Evolutionary conservation across 2,888 invertebrate genomes (phyloP).

Genomic region (Melitaea athalia): DNA sequence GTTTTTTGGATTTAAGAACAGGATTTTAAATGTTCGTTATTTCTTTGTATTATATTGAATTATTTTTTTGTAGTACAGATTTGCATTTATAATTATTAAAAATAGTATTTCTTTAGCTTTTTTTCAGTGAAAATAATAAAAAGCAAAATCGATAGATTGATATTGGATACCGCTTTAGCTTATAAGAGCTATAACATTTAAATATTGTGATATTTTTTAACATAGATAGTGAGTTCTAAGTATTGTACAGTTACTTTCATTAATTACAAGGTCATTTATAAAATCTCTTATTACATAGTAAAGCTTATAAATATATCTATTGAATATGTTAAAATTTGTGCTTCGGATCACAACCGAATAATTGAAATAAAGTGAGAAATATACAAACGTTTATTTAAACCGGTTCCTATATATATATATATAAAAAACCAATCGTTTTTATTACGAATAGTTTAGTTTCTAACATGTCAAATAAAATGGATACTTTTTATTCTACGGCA

Average conservation of each 20-base stretch:
- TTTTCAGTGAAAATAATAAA: too few relatives aligned
- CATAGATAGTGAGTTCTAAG: not conserved
- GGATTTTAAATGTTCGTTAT: too few relatives aligned
- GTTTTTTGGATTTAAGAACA: too few relatives aligned
- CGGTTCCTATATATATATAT: too few relatives aligned
- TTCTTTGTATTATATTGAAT: too few relatives aligned
- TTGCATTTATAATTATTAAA: too few relatives aligned
- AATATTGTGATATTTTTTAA: not conserved
- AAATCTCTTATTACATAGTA: slow-evolving; percentile 14
- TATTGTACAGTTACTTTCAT: slow-evolving; percentile 15
- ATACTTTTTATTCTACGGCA: too few relatives aligned
- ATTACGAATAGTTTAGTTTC: too few relatives aligned
- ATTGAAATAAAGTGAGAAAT: not conserved
- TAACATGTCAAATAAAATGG: too few relatives aligned
- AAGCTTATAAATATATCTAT: slow-evolving; percentile 31
- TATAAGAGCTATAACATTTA: not conserved
- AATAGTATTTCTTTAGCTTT: too few relatives aligned
- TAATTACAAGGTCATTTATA: slow-evolving; percentile 12
- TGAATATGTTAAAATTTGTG: slow-evolving; percentile 47
- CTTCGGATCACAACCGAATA: slow-evolving; percentile 54
- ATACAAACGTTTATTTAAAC: not conserved
- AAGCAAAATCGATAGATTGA: not conserved
- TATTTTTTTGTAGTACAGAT: too few relatives aligned
- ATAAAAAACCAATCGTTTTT: too few relatives aligned
- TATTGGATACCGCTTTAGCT: not conserved